Evolutionary conservation across 2,113 vertebrate genomes (phyloP).

Genomic region (Nansenia antarctica): DNA sequence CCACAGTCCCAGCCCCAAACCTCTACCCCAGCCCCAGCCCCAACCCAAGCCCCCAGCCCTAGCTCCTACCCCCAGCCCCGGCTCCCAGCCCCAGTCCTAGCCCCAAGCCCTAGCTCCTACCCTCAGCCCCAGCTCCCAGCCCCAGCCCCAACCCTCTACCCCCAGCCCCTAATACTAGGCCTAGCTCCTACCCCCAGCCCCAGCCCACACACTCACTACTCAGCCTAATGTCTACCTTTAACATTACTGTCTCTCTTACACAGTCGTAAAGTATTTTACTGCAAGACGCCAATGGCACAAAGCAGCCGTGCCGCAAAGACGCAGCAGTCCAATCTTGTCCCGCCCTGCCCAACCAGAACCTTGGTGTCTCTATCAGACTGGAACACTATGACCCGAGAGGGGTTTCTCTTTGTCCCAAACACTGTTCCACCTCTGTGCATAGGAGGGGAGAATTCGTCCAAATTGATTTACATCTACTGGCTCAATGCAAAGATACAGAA

Average conservation of each 20-base stretch:
- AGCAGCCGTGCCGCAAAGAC: slow-evolving; percentile 53
- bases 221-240: slow-evolving; percentile 50
- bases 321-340: slow-evolving; percentile 66
- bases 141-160: background rate
- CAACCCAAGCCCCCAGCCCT: no score
- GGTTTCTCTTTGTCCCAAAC: background rate
- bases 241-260: slow-evolving; percentile 44
- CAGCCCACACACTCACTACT: background rate
- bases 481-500: background rate
- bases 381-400: slow-evolving; percentile 51
- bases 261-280: slow-evolving; percentile 61
- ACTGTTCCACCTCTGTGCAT: background rate
- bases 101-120: slow-evolving; percentile 41
- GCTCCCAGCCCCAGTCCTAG: background rate
- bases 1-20: background rate
- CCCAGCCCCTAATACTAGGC: background rate
- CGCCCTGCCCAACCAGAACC: slow-evolving; percentile 57
- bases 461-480: background rate
- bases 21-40: no score
- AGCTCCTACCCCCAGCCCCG: no score
- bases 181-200: background rate
- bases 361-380: slow-evolving; percentile 61
- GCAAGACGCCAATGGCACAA: slow-evolving; percentile 46
- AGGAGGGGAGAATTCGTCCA: background rate
- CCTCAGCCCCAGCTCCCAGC: background rate